Base-by-base conservation (phyloP, 2,888 invertebrate genomes). In the Drosophila macrospina region DNA sequence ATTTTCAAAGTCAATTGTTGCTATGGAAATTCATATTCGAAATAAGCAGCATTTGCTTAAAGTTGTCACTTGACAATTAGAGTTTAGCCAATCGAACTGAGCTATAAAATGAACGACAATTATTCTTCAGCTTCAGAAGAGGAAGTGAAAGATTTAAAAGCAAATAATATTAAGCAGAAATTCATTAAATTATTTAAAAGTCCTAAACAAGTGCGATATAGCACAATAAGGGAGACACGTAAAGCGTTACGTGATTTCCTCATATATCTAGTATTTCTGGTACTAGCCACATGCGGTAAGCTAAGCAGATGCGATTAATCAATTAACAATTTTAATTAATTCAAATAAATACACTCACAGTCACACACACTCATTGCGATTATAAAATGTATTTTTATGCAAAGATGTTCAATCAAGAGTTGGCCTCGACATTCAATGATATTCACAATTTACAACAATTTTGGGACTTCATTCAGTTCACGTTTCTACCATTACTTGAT, bases 281-380 rank as follows among this genome's bases (percentile, higher is more conserved):
- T 6, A 3, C 6, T 75, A 8, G 34, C 57, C 5, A 20, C 44
- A 5, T 0, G 52, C 0, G 61, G 76, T 75, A 64, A 64, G 74
- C 3, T 13, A 42, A 13, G 1, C 6, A 2, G 0, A 5, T 0
- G 5, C 1, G 2, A 8, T 28, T 4, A 4, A 4, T 37, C 2
- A 8, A 4, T n/a, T n/a, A n/a, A n/a, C n/a, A n/a, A n/a, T n/a
- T n/a, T n/a, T n/a, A 8, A n/a, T 28, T 56, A 7, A 13, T 6
- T 26, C 0, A n/a, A 13, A 15, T 39, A 10, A 13, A 39, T 26
- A 0, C 4, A n/a, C n/a, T n/a, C 6, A 26, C 68, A 76, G 77
- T 68, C 0, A 44, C 70, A 11, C 34, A 36, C 1, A 41, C 44
- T 15, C 26, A 26, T 5, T 36, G 10, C 2, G 41, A 48, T n/a